Conservation (phyloP, 2,888 invertebrate genomes). For the Pristionchus arcanus region DNA sequence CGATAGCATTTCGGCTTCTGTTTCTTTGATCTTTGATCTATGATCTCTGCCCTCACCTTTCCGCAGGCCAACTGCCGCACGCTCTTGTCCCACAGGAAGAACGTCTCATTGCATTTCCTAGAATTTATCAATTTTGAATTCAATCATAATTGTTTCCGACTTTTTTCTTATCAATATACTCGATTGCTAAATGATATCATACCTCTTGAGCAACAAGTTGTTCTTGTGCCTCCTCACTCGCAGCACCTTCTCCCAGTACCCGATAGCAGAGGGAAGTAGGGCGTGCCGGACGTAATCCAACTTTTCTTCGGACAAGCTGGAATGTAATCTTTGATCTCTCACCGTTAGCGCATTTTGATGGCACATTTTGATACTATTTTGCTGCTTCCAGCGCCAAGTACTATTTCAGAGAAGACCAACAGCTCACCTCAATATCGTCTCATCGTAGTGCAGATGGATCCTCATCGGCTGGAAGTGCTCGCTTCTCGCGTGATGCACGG, state of each 20-base stretch:
- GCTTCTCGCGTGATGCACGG: constrained; percentile 6
- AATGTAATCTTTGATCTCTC: background rate
- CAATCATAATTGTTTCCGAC: too few species aligned
- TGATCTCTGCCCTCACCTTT: constrained; percentile 37
- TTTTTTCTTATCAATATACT: too few species aligned
- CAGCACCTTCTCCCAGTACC: constrained; percentile 70
- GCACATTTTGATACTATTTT: too few species aligned
- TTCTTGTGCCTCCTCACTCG: constrained; percentile 59
- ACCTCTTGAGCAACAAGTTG: constrained; percentile 66
- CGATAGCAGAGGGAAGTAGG: constrained; percentile 68
- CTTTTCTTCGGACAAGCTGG: constrained; percentile 61
- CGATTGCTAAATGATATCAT: too few species aligned
- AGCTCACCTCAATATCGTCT: constrained; percentile 60
- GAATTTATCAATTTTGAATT: background rate
- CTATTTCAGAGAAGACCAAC: background rate
- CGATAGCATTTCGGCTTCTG: background rate
- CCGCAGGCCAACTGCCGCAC: constrained; percentile 37
- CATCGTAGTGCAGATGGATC: constrained; percentile 68
- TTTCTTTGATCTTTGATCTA: background rate
- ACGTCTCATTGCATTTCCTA: constrained; percentile 55
- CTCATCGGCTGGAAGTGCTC: constrained; percentile 62
- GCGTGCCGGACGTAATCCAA: constrained; percentile 65
- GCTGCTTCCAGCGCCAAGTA: too few species aligned
- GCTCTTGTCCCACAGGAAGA: constrained; percentile 49
- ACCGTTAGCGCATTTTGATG: too few species aligned